phyloP scores from a whole-genome alignment of 2,113 vertebrate genomes.

The Vidua macroura region DNA sequence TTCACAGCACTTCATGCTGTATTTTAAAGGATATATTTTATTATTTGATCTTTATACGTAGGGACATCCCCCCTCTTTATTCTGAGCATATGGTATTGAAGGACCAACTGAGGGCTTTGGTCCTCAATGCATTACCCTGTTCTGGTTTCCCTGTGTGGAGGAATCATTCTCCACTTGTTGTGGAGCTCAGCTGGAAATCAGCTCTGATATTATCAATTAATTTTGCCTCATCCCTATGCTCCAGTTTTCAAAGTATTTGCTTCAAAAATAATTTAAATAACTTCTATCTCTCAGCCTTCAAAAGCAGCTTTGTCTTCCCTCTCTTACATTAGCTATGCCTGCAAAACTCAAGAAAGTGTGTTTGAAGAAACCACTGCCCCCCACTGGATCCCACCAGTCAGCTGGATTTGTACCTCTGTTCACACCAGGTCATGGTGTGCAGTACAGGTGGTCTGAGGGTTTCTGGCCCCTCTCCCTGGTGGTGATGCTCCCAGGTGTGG shows the following conservation, averaged over 20 bases:
- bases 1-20: not conserved
- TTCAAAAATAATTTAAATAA: not conserved
- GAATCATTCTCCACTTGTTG: not conserved
- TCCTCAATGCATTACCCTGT: not conserved
- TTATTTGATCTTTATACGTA: not conserved
- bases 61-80: not conserved
- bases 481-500: not conserved
- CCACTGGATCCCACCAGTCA: not conserved
- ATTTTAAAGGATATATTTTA: not conserved
- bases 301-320: not conserved
- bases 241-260: not conserved
- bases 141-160: not conserved
- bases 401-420: not conserved
- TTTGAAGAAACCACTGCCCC: not conserved
- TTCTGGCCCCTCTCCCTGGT: not conserved
- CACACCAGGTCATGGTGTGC: not conserved
- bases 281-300: not conserved
- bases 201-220: not conserved
- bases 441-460: not conserved
- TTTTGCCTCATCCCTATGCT: not conserved
- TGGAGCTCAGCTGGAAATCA: not conserved
- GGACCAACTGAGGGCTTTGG: not conserved
- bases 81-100: not conserved
- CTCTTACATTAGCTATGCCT: not conserved
- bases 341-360: not conserved